Evolutionary conservation across 2,888 invertebrate species (phyloP), one percentile per base, ranked within the genome.

Genomic region (Leptinotarsa tumamoca): DNA sequence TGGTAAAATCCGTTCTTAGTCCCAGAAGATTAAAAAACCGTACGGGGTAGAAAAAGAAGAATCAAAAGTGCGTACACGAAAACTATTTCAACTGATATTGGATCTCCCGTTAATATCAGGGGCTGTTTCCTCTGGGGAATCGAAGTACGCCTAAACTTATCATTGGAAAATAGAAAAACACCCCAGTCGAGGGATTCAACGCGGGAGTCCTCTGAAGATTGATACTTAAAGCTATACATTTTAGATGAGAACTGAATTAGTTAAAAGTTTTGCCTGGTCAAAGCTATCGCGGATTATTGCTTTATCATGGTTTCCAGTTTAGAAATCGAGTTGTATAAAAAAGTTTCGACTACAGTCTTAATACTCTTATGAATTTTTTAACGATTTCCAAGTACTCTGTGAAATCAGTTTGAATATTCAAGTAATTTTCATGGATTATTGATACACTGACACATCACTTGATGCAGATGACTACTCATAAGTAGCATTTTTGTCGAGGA

Each of bases 21-120:
- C 69, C 68, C 68, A 68, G 21, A 68, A 68, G 68, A 51, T 68
- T 68, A 49, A 70, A 49, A 61, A 50, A 43, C 54, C 58, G 49
- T 23, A 23, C 23, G 58, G 76, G 67, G 58, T 56, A 52, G 43
- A 58, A 68, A 17, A 61, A 56, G 43, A 73, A 68, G 75, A 78
- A 82, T 78, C 79, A 83, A 84, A 83, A 84, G 83, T 84, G 83
- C 84, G 81, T 85, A 85, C 85, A 85, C 79, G 84, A 83, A 85
- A 86, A 86, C 86, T 85, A 86, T 87, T 84, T 85, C 84, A 84
- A 84, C 83, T 79, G 84, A 83, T 85, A 85, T 85, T 83, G 83
- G 84, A 84, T 85, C 82, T 66, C 71, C 74, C 76, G 79, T 68
- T 79, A 79, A 50, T 72, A 78, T 77, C 79, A 77, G 81, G 79